Percentiles rank a stretch among this genome's conserved stretches.
Conservation (phyloP, 1,140 invertebrate genomes). For the Magallana gigas region DNA sequence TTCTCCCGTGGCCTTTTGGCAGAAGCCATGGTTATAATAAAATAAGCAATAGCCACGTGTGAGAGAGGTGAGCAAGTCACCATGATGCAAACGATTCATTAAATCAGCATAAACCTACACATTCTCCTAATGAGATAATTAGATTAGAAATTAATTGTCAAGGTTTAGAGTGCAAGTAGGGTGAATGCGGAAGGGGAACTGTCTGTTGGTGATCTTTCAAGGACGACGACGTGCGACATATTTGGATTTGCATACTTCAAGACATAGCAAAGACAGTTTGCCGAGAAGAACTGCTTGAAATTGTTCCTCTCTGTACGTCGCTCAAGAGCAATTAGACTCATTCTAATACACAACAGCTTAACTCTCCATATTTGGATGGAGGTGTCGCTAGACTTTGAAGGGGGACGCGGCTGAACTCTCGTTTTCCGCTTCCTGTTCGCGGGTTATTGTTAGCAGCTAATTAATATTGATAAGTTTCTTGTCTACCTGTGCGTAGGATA, state of each 20-base stretch:
- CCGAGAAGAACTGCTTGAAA: conserved; percentile 16
- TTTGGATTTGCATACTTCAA: conserved; percentile 51
- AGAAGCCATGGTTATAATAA: no score
- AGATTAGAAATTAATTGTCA: conserved; percentile 1
- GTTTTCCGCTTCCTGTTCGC: conserved; percentile 47
- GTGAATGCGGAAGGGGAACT: conserved; percentile 24
- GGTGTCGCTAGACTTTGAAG: conserved; percentile 43
- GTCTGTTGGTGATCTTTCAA: not conserved
- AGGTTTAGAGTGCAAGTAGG: not conserved
- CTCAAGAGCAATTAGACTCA: conserved; percentile 48
- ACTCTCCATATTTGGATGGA: conserved; percentile 53
- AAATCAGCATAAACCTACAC: not conserved
- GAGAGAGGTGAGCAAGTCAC: no score
- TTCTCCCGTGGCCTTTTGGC: no score
- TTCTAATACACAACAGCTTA: conserved; percentile 10
- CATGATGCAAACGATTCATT: not conserved
- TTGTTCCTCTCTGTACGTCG: conserved; percentile 42
- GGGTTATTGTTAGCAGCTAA: conserved; percentile 37
- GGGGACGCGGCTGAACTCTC: conserved; percentile 41
- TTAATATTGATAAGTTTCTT: conserved; percentile 42
- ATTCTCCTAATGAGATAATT: not conserved
- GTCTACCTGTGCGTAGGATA: conserved; percentile 39
- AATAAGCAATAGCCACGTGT: no score
- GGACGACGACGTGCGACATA: conserved; percentile 40
- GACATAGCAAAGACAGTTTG: conserved; percentile 7